Evolutionary conservation across 2,888 invertebrate species (phyloP).

Genomic region (Micoletzkya japonica): DNA sequence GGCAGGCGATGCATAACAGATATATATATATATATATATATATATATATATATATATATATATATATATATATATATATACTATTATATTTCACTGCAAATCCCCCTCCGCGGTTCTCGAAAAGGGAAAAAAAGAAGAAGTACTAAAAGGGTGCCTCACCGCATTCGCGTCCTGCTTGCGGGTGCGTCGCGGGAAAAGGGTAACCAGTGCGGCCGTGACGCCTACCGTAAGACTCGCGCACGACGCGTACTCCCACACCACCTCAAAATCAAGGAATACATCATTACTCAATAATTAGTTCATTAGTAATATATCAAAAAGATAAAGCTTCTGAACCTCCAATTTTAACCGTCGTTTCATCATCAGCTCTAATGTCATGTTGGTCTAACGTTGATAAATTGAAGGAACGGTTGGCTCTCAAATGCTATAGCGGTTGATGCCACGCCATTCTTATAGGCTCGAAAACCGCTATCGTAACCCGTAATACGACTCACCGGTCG

Average conservation of each 20-base stretch:
- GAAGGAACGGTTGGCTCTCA: neutral
- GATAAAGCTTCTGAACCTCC: too few species aligned
- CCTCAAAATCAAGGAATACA: too few species aligned
- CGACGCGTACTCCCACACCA: neutral
- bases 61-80: neutral
- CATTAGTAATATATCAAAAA: too few species aligned
- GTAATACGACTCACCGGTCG: constrained; percentile 12
- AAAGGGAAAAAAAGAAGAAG: neutral
- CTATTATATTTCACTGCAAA: neutral
- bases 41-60: neutral
- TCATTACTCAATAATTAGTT: too few species aligned
- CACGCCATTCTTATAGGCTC: neutral
- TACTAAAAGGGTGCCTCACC: too few species aligned
- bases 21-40: neutral
- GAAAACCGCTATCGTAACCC: neutral
- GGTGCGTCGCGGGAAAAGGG: constrained; percentile 11
- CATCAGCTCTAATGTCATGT: too few species aligned
- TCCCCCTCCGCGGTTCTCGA: neutral
- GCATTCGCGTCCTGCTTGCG: constrained; percentile 21
- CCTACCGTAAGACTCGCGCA: constrained; percentile 13
- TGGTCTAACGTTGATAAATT: too few species aligned
- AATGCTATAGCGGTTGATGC: neutral
- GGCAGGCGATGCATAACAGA: too few species aligned
- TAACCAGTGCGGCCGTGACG: neutral
- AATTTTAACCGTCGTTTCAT: too few species aligned